Evolutionary conservation across 2,888 invertebrate genomes (phyloP).

Genomic region (Fragum sueziense): DNA sequence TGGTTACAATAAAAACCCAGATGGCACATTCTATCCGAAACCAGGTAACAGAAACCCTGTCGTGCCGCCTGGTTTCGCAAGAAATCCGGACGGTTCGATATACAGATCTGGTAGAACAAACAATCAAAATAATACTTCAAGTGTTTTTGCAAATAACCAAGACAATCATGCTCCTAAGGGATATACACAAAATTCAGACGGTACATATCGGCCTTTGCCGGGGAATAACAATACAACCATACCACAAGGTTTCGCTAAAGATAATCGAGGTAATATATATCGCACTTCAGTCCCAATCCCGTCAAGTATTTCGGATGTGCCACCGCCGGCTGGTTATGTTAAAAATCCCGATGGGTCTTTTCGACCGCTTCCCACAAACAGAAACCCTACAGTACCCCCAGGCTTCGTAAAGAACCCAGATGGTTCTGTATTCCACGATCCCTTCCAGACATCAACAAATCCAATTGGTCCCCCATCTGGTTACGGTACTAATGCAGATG

Average conservation of each 20-base stretch:
- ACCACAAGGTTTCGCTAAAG: conserved; percentile 14
- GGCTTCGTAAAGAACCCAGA: conserved; percentile 20
- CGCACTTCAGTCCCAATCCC: not conserved
- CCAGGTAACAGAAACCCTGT: conserved; percentile 13
- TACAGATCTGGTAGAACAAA: not conserved
- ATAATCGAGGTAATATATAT: conserved; percentile 16
- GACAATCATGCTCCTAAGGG: not conserved
- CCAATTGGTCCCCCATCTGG: not conserved
- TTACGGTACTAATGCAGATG: conserved; percentile 9
- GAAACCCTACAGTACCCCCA: not conserved
- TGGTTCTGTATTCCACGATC: not conserved
- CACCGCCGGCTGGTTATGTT: conserved; percentile 17
- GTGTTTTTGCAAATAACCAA: not conserved
- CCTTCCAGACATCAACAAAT: not conserved
- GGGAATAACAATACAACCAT: conserved; percentile 7
- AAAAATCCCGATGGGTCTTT: conserved; percentile 30
- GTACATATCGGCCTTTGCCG: conserved; percentile 16
- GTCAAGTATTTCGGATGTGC: not conserved
- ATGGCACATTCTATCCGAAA: conserved; percentile 18
- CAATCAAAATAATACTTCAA: not conserved
- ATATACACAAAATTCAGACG: conserved; percentile 18
- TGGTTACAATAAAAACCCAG: conserved; percentile 18
- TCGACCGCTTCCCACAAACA: conserved; percentile 12
- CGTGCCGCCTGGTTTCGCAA: conserved; percentile 15
- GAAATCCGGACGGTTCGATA: conserved; percentile 22